Evolutionary conservation across 2,888 invertebrate species (phyloP).

Genomic region (Rhabditoides inermis): DNA sequence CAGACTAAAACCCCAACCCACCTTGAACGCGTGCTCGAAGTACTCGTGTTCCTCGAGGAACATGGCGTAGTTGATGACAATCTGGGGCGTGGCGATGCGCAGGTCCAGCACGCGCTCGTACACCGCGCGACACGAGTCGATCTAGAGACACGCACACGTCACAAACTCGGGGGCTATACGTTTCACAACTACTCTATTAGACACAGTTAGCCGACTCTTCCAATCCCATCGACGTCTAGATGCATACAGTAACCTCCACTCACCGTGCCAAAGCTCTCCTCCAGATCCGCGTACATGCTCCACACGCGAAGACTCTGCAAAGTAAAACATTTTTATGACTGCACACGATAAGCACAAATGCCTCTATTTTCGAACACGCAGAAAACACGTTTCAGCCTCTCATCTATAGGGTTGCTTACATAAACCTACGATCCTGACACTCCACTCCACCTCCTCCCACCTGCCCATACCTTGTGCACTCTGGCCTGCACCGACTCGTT

Average conservation of each 20-base stretch:
- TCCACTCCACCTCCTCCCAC: too few relatives aligned
- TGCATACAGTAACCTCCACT: too few relatives aligned
- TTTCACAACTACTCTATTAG: neutral
- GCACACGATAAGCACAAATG: too few relatives aligned
- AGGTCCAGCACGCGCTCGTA: conserved; percentile 95
- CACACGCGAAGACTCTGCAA: conserved; percentile 91
- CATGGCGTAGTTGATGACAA: conserved; percentile 93
- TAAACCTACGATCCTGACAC: too few relatives aligned
- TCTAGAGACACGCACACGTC: too few relatives aligned
- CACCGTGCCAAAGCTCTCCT: conserved; percentile 96
- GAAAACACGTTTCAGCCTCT: too few relatives aligned
- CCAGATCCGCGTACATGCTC: conserved; percentile 97
- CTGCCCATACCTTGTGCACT: too few relatives aligned
- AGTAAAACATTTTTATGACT: too few relatives aligned
- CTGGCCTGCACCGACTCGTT: conserved; percentile 86
- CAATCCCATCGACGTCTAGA: neutral
- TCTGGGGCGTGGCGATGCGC: conserved; percentile 78
- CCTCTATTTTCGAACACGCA: too few relatives aligned
- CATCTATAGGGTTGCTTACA: too few relatives aligned
- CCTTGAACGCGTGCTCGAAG: conserved; percentile 90
- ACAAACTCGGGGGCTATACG: too few relatives aligned
- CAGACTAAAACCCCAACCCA: conserved; percentile 16
- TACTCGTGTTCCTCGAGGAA: conserved; percentile 96
- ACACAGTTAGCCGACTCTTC: neutral
- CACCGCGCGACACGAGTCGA: conserved; percentile 78